phyloP scores from a whole-genome alignment of 2,113 vertebrate genomes.

The Plecotus auritus region DNA sequence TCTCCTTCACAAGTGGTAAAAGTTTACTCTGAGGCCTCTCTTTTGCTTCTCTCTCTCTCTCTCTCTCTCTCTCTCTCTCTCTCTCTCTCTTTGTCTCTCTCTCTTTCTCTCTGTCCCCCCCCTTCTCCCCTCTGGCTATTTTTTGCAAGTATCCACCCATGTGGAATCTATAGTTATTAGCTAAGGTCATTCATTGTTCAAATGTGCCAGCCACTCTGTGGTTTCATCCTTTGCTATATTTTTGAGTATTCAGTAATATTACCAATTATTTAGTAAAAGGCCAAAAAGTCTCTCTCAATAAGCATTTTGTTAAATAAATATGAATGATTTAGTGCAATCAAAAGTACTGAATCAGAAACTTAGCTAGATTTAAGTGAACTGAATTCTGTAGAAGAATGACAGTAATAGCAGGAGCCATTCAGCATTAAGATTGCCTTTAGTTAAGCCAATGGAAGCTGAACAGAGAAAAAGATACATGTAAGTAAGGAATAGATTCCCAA shows the following conservation, averaged over 20 bases:
- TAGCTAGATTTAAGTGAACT: neutral
- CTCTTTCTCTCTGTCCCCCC: rapidly evolving
- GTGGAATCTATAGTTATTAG: neutral
- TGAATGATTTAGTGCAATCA: neutral
- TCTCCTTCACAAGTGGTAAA: neutral
- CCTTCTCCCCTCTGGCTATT: neutral
- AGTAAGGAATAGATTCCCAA: constrained; percentile 15
- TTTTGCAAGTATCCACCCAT: neutral
- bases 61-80: neutral
- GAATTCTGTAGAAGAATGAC: neutral
- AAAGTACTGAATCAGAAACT: neutral
- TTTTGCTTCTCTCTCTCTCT: neutral
- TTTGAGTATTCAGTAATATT: neutral
- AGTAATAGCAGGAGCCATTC: neutral
- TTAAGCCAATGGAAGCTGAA: neutral
- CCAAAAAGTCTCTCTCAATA: neutral
- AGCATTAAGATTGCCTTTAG: neutral
- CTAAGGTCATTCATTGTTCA: constrained; percentile 2
- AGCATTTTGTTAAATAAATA: neutral
- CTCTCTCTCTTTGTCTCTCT: neutral
- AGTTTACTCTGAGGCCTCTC: neutral
- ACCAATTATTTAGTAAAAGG: neutral
- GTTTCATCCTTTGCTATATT: neutral
- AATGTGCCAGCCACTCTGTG: neutral
- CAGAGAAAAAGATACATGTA: neutral